Base-by-base conservation (phyloP, 92 coral and sea anemone genomes). In the Metridium senile region DNA sequence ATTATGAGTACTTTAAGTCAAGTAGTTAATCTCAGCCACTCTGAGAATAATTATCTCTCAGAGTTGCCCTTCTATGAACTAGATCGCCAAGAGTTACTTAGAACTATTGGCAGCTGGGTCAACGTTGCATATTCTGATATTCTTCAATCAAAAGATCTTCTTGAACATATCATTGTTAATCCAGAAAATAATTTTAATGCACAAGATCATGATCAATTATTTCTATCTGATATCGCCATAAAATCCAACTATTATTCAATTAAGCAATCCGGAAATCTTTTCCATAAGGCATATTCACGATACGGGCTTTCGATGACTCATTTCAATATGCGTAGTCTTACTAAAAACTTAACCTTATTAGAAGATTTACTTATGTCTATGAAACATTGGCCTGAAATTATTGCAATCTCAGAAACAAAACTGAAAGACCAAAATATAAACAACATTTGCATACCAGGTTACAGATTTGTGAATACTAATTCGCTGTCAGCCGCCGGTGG, bases 321-420 rank as follows among this genome's bases (percentile, higher is more conserved):
- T 69, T 79, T 65, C 19, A 84, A 84, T 46, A 84, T 84, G 81
- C 69, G 85, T n/a, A 84, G 80, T 62, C 68, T 85, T 19, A 20
- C 80, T 6, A 71, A 63, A 65, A 77, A 77, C 21, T 29, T 77
- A 46, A 9, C 45, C 9, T 25, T 61, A 27, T 45, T 72, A 72
- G 63, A 80, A 56, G 79, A 80, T 72, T 22, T 80, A 34, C 30
- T 80, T 10, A 18, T 63, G 11, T 70, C 78, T 33, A 10, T 58
- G 2, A 80, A 71, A 56, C 6, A n/a, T 1, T 17, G 19, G 32
- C 84, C 84, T 25, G 80, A 80, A 43, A 79, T 79, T 52, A 68
- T 79, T 70, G 84, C 79, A 2, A 71, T 79, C n/a, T 70, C 84
- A 1, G 85, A 80, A 80, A 80, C 71, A 0, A 71, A 58, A 51